Evolutionary conservation across 2,888 invertebrate genomes (phyloP).

Genomic region (Scelioninae gen. 2): DNA sequence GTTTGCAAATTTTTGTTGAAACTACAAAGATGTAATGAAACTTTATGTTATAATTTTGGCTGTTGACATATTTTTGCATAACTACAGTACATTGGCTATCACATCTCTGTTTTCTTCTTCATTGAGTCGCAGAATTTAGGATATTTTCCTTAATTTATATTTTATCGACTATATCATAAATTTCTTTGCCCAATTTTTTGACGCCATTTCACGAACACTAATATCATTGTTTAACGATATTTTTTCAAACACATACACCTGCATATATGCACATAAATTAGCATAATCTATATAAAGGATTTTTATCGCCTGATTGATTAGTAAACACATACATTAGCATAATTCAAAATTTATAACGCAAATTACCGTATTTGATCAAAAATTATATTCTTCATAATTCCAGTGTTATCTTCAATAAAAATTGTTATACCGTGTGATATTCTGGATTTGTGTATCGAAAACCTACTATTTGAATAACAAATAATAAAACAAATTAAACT

Average conservation of each 20-base stretch:
- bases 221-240: slow-evolving; percentile 27
- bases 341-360: slow-evolving; percentile 72
- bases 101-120: no score
- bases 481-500: slow-evolving; percentile 29
- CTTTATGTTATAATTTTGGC: no score
- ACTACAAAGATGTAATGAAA: no score
- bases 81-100: no score
- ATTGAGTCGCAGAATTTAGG: no score
- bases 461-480: slow-evolving; percentile 38
- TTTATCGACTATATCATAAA: slow-evolving; percentile 40
- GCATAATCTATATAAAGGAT: slow-evolving; percentile 66
- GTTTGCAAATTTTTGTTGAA: slow-evolving; percentile 54
- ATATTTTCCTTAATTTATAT: no score
- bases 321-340: slow-evolving; percentile 67
- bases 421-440: slow-evolving; percentile 72
- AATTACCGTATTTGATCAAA: slow-evolving; percentile 72
- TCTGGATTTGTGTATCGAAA: slow-evolving; percentile 39
- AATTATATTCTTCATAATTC: slow-evolving; percentile 75
- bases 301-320: slow-evolving; percentile 67
- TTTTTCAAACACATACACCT: slow-evolving; percentile 36
- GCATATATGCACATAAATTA: slow-evolving; percentile 57
- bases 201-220: slow-evolving; percentile 21
- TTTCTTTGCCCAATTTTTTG: slow-evolving; percentile 45
- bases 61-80: no score
- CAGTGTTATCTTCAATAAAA: slow-evolving; percentile 74